phyloP scores from a whole-genome alignment of 2,113 vertebrate species.

The Anser brachyrhynchus region DNA sequence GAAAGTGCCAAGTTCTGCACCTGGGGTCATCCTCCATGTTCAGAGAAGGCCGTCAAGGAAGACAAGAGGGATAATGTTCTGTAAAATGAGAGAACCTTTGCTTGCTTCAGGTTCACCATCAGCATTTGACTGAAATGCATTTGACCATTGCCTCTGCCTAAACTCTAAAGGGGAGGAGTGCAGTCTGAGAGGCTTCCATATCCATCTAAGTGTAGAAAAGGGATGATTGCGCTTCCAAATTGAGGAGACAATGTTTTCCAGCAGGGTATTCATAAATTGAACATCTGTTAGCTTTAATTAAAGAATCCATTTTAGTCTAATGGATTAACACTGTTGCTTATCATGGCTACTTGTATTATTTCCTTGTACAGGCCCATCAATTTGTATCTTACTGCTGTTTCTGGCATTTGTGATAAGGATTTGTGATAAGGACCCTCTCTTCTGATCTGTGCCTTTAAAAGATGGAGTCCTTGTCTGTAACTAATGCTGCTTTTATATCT shows the following conservation, averaged over 20 bases:
- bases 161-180: not conserved
- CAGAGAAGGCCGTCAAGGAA: not conserved
- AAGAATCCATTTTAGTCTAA: slow-evolving; percentile 11
- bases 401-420: not conserved
- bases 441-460: not conserved
- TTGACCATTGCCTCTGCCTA: not conserved
- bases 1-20: no score
- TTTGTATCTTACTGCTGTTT: not conserved
- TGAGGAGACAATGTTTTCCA: not conserved
- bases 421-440: not conserved
- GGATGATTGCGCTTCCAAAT: not conserved
- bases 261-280: not conserved
- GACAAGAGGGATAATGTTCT: not conserved
- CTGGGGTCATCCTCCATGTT: fast-evolving
- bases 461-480: not conserved
- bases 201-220: not conserved
- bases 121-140: not conserved
- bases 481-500: not conserved
- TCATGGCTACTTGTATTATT: not conserved
- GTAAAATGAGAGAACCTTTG: not conserved
- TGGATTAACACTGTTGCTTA: not conserved
- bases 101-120: not conserved
- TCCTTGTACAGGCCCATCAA: not conserved
- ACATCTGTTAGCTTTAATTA: not conserved
- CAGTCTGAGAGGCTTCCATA: not conserved